Evolutionary conservation across 2,113 vertebrate species (phyloP), one percentile per base, ranked within the genome.

Genomic region (Nettapus auritus): DNA sequence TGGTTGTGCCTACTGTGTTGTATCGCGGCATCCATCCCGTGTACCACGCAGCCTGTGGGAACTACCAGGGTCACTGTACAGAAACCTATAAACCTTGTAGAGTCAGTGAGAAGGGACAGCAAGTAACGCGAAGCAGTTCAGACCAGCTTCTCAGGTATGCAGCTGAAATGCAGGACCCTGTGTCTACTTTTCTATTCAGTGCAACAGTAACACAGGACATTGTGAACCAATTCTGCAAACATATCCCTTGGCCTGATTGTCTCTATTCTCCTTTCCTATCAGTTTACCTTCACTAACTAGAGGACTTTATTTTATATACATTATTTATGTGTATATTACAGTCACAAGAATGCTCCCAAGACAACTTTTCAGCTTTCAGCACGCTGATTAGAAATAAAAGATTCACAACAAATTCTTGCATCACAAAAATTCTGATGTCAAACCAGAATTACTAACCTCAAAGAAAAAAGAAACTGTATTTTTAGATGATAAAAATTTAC

Each of bases 11-110:
- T 66, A 62, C 55, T 4, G 4, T 55, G 34, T 31, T 33, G 20
- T 2, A 28, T 0, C 0, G 0, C 7, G 2, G 22, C 13, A 36
- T 29, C 38, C 36, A 4, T 42, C 16, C 64, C 26, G 55, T 8
- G 69, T 50, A 44, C 62, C 52, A 52, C 46, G 52, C 34, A 46
- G 73, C 31, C 34, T 16, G 14, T 3, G 29, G 50, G 31, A 86
- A 29, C 46, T 26, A 59, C 8, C 5, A 20, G 36, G 31, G 11
- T 82, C 62, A 56, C 53, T 79, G 52, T 4, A 52, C 25, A 44
- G 57, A 70, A 2, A 62, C 9, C 50, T 23, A 20, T 3, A 12
- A 87, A 12, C 20, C 59, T 44, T 48, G n/a, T 0, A 63, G 10
- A 63, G 22, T 23, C 76, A 67, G 8, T 11, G 19, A 55, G 44